Base-by-base conservation (phyloP, 2,113 vertebrate genomes). In the Lophura nycthemera region DNA sequence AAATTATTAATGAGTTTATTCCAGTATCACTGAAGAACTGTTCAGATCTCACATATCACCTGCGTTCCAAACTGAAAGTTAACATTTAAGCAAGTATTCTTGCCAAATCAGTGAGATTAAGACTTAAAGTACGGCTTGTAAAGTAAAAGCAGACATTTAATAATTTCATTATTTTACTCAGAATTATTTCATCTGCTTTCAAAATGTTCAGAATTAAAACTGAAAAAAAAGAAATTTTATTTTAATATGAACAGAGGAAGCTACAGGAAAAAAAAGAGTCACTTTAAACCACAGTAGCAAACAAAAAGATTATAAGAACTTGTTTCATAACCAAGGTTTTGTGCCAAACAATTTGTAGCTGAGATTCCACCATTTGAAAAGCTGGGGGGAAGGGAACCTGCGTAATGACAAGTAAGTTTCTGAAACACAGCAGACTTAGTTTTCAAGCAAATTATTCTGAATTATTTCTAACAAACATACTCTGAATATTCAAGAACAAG, bases 171-270 rank as follows among this genome's bases (percentile, higher is more conserved):
- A 27, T 61, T 63, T 74, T 59, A 76, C 18, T 50, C 13, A 13
- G 13, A 88, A 63, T 9, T 86, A 32, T 32, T 72, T 91, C 6
- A 84, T 36, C 5, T 47, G n/a, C 52, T 92, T 91, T 82, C 29
- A 69, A 86, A 92, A 87, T n/a, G 25, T 75, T 74, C 32, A 84
- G 9, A 77, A 84, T 59, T 56, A 47, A 86, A 85, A 84, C 30
- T 14, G 42, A 60, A 76, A 71, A 12, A 12, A 25, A 92, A 93
- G 34, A 38, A 86, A 74, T 70, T 78, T 42, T 45, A 29, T 72
- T 95, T 81, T 89, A 36, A 76, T 89, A 59, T 76, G 66, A 92
- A 67, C 30, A 79, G 48, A 93, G 43, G 74, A 96, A 95, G 57
- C 38, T 70, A 64, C 34, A 64, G 29, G 83, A 74, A 86, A 1